These are phyloP conservation scores for Microchirus variegatus DNA, from an alignment of 2,797 vertebrate species.

Conservation along the genomic window DNA sequence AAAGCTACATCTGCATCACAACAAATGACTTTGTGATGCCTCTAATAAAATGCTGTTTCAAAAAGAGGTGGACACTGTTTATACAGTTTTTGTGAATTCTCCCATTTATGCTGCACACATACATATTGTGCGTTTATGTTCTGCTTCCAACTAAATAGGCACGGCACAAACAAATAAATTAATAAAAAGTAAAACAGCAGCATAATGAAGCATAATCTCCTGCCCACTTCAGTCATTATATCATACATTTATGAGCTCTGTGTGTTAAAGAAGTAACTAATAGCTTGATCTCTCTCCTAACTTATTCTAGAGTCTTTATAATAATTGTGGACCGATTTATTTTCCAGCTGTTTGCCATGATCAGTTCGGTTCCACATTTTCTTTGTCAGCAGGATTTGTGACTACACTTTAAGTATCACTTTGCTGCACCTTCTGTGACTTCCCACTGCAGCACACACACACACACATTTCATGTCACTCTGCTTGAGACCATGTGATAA, in stretches of 20 bases:
- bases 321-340: conserved; percentile 5
- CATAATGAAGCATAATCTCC: neutral
- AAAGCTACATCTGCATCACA: too few relatives aligned
- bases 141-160: too few relatives aligned
- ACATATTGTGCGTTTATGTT: too few relatives aligned
- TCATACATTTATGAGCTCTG: conserved; percentile 8
- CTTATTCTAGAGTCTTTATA: neutral
- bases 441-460: conserved; percentile 16
- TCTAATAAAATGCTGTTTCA: too few relatives aligned
- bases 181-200: too few relatives aligned
- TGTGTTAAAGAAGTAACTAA: conserved; percentile 1
- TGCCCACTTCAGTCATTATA: conserved; percentile 10
- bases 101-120: too few relatives aligned
- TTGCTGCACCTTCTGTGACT: conserved; percentile 13
- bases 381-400: neutral
- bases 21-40: too few relatives aligned
- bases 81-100: too few relatives aligned
- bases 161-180: too few relatives aligned
- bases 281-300: neutral
- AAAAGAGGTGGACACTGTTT: too few relatives aligned
- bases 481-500: conserved; percentile 35
- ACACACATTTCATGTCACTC: conserved; percentile 15
- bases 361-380: neutral
- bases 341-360: neutral
- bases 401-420: neutral